Evolutionary conservation across 2,797 vertebrate genomes (phyloP).

Genomic region (Tangara arthus): DNA sequence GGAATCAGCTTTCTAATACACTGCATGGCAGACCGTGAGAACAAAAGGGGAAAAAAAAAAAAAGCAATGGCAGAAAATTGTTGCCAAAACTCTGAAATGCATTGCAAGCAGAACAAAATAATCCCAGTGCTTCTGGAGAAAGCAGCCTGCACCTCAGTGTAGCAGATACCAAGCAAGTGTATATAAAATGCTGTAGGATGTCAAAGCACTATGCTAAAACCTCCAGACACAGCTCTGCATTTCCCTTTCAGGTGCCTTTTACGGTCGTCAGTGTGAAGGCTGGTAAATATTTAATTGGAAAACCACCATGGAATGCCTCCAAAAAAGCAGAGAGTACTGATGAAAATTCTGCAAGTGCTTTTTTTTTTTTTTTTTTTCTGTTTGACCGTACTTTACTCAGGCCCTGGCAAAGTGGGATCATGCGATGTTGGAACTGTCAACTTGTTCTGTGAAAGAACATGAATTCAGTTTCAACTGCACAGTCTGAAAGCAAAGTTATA

Average conservation of each 20-base stretch:
- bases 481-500: not conserved
- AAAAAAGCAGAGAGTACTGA: not conserved
- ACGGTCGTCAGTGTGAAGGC: not conserved
- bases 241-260: not conserved
- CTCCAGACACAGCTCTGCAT: not conserved
- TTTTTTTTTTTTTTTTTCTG: not conserved
- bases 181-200: not conserved
- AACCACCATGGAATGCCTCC: not conserved
- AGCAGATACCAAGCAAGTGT: not conserved
- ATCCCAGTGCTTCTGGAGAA: not conserved
- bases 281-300: constrained; percentile 5
- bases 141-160: not conserved
- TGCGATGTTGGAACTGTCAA: not conserved
- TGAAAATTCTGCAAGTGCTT: not conserved
- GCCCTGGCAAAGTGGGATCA: not conserved
- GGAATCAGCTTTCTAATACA: not conserved
- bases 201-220: not conserved
- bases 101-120: not conserved
- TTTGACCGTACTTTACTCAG: not conserved
- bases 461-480: not conserved
- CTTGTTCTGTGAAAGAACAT: not conserved
- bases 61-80: not conserved
- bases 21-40: not conserved
- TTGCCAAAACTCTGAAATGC: not conserved
- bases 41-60: not conserved